Evolutionary conservation across 2,113 vertebrate species (phyloP).

Genomic region (Cardinalis cardinalis): DNA sequence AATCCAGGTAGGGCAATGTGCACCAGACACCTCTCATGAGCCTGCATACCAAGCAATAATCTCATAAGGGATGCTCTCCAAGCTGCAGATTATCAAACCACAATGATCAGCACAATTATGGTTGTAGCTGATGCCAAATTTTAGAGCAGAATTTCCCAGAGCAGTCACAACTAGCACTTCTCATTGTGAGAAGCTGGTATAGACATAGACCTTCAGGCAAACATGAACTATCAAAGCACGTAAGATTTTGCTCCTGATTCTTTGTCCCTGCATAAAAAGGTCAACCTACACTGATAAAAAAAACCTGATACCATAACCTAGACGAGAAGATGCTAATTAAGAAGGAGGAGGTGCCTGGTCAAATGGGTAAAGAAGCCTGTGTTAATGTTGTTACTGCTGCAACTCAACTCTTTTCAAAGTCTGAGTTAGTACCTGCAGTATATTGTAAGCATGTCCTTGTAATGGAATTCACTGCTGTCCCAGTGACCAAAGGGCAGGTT

Average conservation of each 20-base stretch:
- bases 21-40: background rate
- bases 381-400: background rate
- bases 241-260: background rate
- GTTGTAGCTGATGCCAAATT: background rate
- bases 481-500: background rate
- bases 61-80: background rate
- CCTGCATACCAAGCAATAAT: background rate
- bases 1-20: background rate
- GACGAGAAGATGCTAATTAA: background rate
- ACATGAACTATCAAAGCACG: background rate
- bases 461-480: background rate
- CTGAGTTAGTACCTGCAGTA: background rate
- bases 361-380: background rate
- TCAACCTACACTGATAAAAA: background rate
- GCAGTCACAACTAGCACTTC: background rate
- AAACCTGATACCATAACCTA: background rate
- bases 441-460: background rate
- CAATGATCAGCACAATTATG: background rate
- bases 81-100: background rate
- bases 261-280: background rate
- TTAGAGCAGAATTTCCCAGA: background rate
- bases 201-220: background rate
- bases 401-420: background rate
- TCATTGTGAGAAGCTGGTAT: background rate
- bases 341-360: background rate